Percentiles rank a stretch among this genome's conserved stretches.
phyloP scores from a whole-genome alignment of 2,888 invertebrate species.

The Andricus curvator region DNA sequence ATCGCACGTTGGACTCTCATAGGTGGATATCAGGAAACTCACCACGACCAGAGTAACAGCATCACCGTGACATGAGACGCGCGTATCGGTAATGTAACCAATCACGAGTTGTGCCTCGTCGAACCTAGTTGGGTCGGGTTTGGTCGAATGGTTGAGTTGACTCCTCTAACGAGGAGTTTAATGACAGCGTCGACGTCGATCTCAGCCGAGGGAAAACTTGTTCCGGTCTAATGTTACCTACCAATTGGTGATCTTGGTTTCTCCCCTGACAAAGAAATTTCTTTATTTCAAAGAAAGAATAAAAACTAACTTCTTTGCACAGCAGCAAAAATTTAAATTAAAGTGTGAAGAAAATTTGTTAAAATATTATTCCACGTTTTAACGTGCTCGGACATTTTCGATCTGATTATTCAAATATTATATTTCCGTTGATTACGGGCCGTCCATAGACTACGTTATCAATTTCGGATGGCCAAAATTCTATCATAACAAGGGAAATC shows the following conservation, averaged over 20 bases:
- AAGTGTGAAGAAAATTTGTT: no score
- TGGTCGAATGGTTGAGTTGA: slow-evolving; percentile 42
- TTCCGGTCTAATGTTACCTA: slow-evolving; percentile 41
- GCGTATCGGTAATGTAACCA: slow-evolving; percentile 78
- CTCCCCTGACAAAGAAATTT: background rate
- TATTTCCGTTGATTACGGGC: no score
- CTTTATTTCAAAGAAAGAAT: background rate
- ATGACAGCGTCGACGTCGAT: slow-evolving; percentile 75
- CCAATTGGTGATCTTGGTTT: background rate
- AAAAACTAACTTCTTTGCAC: background rate
- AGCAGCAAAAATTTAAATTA: background rate
- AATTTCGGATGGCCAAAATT: no score
- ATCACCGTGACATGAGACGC: slow-evolving; percentile 75
- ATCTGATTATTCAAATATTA: no score
- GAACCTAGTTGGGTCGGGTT: slow-evolving; percentile 57
- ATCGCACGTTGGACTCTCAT: background rate
- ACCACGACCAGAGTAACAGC: slow-evolving; percentile 77
- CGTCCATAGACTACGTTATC: no score
- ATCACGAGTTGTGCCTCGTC: slow-evolving; percentile 68
- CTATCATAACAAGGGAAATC: no score
- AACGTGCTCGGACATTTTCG: no score
- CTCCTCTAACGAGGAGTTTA: slow-evolving; percentile 75
- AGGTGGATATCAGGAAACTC: slow-evolving; percentile 47
- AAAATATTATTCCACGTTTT: no score
- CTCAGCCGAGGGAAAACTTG: slow-evolving; percentile 59